Evolutionary conservation across 53 echinoderm and acorn worm species (phyloP), one percentile per base, ranked within the genome.

Genomic region (Actinopyga echinites): DNA sequence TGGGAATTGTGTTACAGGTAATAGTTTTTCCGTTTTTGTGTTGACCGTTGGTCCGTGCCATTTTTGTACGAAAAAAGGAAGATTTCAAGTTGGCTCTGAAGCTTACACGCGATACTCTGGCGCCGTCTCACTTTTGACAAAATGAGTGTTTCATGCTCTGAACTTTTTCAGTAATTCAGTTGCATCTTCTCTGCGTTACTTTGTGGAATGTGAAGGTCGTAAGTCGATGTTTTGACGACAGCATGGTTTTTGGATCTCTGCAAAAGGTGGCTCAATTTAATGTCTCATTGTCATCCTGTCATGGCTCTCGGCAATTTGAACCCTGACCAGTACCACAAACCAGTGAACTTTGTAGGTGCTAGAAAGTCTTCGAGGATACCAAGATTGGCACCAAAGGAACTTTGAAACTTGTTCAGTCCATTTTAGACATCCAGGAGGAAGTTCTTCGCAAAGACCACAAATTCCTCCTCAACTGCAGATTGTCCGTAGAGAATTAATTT

Each of bases 41-140:
- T n/a, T n/a, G n/a, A n/a, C n/a, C n/a, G n/a, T n/a, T n/a, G n/a
- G n/a, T n/a, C n/a, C n/a, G n/a, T n/a, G n/a, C n/a, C n/a, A n/a
- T n/a, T n/a, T n/a, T n/a, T n/a, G n/a, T n/a, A n/a, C n/a, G n/a
- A n/a, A n/a, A n/a, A n/a, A n/a, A n/a, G n/a, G n/a, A n/a, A n/a
- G n/a, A n/a, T n/a, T n/a, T n/a, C n/a, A 92, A 86, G 62, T 64
- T 89, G 56, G 92, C 92, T 17, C 83, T 83, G n/a, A 85, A 83
- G 35, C 80, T 92, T 15, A 83, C 45, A 24, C 25, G 35, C 30
- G 73, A 83, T 3, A 53, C 20, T 25, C 37, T 89, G 10, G 54
- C 64, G 8, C 92, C 89, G 19, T 83, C 86, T 25, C 92, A 92
- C 60, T n/a, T 92, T 92, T 66, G 89, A 89, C 31, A 92, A 92